phyloP scores from a whole-genome alignment of 2,113 vertebrate species.

The Mesoclemmys tuberculata region DNA sequence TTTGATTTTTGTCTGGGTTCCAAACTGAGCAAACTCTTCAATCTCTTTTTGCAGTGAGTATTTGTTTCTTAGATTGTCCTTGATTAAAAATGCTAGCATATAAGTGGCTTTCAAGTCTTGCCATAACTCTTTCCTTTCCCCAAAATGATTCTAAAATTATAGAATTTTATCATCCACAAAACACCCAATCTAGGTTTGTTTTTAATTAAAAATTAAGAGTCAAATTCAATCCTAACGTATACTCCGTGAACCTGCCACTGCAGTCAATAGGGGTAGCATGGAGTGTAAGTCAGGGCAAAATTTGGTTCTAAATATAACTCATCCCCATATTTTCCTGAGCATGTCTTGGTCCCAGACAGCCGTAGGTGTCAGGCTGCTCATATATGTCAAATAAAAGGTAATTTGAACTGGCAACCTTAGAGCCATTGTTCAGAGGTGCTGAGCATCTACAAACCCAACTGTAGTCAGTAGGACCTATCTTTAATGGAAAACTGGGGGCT shows the following conservation, averaged over 20 bases:
- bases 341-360: neutral
- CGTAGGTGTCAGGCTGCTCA: neutral
- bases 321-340: neutral
- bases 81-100: neutral
- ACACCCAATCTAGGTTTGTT: neutral
- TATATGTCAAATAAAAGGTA: neutral
- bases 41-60: neutral
- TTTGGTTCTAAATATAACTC: neutral
- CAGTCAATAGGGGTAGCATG: too few species aligned
- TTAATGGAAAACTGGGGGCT: neutral
- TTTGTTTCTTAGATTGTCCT: slow-evolving; percentile 4
- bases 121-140: neutral
- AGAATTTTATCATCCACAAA: neutral
- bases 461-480: slow-evolving; percentile 31
- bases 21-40: neutral
- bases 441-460: neutral
- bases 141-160: neutral
- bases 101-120: neutral
- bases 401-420: neutral
- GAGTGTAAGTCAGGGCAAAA: neutral
- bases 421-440: neutral
- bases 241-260: neutral
- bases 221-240: neutral
- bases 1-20: neutral
- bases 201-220: neutral